These are phyloP conservation scores for Polypterus senegalus DNA, from an alignment of 2,113 vertebrate genomes.

Conservation along the genomic window DNA sequence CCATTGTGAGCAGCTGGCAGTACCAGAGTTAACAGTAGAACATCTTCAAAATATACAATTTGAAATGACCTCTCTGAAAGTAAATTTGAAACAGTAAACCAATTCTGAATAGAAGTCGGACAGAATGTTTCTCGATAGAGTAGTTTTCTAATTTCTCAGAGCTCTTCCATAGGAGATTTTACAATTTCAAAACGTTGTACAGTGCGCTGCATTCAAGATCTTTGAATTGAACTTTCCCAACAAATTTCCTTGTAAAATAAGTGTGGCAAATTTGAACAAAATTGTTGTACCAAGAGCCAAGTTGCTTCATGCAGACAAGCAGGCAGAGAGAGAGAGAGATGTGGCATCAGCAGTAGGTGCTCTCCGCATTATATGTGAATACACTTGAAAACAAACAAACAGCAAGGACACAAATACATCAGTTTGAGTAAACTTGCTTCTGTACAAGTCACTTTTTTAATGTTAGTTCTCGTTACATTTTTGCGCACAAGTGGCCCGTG, in stretches of 20 bases:
- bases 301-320: slow-evolving; percentile 34
- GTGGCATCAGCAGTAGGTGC: slow-evolving; percentile 25
- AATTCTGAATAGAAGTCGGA: no score
- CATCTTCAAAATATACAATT: no score
- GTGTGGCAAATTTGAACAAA: slow-evolving; percentile 1
- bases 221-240: slow-evolving; percentile 22
- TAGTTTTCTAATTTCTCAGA: no score
- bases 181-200: no score
- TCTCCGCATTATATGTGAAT: slow-evolving; percentile 30
- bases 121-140: no score
- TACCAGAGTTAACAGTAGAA: no score
- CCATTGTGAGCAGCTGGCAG: no score
- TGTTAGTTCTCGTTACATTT: neutral
- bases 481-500: neutral
- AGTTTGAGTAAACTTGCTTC: slow-evolving; percentile 5
- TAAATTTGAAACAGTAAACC: no score
- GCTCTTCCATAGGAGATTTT: no score
- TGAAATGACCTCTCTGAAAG: no score
- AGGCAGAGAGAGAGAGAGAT: slow-evolving; percentile 30
- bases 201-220: no score
- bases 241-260: slow-evolving; percentile 40
- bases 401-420: slow-evolving; percentile 24
- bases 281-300: slow-evolving; percentile 35
- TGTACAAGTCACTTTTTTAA: slow-evolving; percentile 27
- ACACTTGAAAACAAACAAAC: slow-evolving; percentile 31